phyloP scores from a whole-genome alignment of 2,113 vertebrate genomes.

The Hepsetus odoe region DNA sequence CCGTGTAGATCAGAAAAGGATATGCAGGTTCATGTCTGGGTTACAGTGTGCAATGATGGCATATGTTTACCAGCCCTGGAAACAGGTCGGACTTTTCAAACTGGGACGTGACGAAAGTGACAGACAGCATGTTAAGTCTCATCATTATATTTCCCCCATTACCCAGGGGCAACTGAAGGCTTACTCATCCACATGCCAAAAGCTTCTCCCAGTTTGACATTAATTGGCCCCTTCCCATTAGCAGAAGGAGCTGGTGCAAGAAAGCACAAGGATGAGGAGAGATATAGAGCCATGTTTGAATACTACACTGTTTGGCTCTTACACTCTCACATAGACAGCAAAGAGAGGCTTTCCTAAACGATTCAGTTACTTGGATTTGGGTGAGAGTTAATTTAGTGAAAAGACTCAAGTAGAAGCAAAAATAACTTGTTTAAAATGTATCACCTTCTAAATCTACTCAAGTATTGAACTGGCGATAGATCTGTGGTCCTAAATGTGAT shows the following conservation, averaged over 20 bases:
- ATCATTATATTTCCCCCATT: background rate
- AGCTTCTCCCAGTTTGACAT: background rate
- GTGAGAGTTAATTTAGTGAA: too few species aligned
- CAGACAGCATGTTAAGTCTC: conserved; percentile 6
- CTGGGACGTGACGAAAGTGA: conserved; percentile 23
- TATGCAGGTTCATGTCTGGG: background rate
- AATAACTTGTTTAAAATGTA: too few species aligned
- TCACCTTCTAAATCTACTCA: too few species aligned
- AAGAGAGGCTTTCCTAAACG: background rate
- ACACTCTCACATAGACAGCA: background rate
- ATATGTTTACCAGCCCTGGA: conserved; percentile 31
- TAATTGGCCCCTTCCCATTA: conserved; percentile 7
- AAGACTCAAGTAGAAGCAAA: too few species aligned
- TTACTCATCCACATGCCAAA: background rate
- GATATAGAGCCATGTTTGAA: background rate
- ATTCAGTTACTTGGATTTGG: background rate
- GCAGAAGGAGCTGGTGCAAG: background rate
- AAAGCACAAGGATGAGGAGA: background rate
- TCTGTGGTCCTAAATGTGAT: too few species aligned
- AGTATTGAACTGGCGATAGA: too few species aligned
- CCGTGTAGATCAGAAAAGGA: background rate
- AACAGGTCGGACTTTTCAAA: conserved; percentile 44
- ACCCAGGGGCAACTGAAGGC: background rate
- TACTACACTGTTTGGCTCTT: background rate
- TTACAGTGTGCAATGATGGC: background rate